A percentile compares a stretch with the other conserved stretches of the same genome.
Conservation (phyloP, 2,797 vertebrate species). For the Lutjanus campechanus region DNA sequence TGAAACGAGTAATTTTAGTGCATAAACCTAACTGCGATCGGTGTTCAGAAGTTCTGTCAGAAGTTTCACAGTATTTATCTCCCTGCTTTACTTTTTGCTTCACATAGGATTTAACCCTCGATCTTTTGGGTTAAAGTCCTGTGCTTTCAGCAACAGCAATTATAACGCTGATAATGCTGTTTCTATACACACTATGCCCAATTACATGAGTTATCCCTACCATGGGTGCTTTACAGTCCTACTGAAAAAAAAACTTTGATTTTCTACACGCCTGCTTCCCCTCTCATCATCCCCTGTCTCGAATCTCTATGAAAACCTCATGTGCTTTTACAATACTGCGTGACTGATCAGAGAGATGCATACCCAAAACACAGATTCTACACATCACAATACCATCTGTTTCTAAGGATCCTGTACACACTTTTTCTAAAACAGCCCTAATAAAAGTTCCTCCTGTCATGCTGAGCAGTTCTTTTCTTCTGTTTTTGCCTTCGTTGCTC, state of each 20-base stretch:
- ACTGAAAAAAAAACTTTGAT: background rate
- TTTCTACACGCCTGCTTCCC: constrained; percentile 20
- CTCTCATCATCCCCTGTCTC: constrained; percentile 19
- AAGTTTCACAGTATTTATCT: no score
- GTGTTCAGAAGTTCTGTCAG: no score
- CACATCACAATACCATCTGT: constrained; percentile 70
- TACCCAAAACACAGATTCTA: constrained; percentile 52
- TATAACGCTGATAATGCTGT: constrained; percentile 10
- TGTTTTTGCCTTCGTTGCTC: constrained; percentile 24
- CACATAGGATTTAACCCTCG: no score
- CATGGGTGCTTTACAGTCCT: background rate
- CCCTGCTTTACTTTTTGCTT: no score
- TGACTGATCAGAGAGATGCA: constrained; percentile 57
- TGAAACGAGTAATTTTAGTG: no score
- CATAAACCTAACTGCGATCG: no score
- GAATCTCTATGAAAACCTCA: constrained; percentile 49
- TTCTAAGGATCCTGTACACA: constrained; percentile 31
- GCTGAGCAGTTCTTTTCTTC: background rate
- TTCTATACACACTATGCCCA: background rate
- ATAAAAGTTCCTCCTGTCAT: constrained; percentile 22
- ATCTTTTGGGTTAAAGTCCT: no score
- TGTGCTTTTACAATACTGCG: constrained; percentile 41
- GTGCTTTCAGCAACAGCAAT: background rate
- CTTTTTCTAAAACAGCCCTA: constrained; percentile 20
- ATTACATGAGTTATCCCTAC: constrained; percentile 3